Percentiles rank a stretch among this genome's conserved stretches.
Evolutionary conservation across 2,888 invertebrate species (phyloP).

Genomic region (Sisyra nigra): DNA sequence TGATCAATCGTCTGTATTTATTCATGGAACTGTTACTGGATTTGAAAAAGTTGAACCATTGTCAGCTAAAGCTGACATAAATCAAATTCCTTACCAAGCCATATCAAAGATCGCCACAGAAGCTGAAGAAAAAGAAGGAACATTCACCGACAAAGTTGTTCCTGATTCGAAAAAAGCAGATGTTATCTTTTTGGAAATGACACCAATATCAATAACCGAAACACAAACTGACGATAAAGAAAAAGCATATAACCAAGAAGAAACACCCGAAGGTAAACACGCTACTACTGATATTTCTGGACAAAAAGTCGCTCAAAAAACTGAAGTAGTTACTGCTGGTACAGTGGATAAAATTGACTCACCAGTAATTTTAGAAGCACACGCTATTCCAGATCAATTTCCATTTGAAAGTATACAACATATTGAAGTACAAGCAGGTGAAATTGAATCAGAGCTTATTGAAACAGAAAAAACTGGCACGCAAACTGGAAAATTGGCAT

Average conservation of each 20-base stretch:
- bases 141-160: slow-evolving; percentile 28
- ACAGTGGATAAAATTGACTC: slow-evolving; percentile 20
- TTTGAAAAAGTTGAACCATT: slow-evolving; percentile 26
- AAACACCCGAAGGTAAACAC: slow-evolving; percentile 20
- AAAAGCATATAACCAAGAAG: slow-evolving; percentile 21
- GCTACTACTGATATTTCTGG: slow-evolving; percentile 23
- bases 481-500: slow-evolving; percentile 25
- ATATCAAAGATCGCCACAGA: slow-evolving; percentile 35
- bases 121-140: slow-evolving; percentile 38
- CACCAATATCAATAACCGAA: slow-evolving; percentile 27
- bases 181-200: slow-evolving; percentile 26
- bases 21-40: slow-evolving; percentile 35
- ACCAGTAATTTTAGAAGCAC: slow-evolving; percentile 20
- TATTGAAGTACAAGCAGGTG: slow-evolving; percentile 24
- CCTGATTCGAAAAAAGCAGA: slow-evolving; percentile 29
- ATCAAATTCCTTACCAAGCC: slow-evolving; percentile 35
- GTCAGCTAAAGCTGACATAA: slow-evolving; percentile 30
- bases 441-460: slow-evolving; percentile 26
- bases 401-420: slow-evolving; percentile 28
- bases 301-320: slow-evolving; percentile 30
- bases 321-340: slow-evolving; percentile 25
- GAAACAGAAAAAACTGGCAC: slow-evolving; percentile 23
- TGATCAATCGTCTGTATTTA: slow-evolving; percentile 34
- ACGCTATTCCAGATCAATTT: slow-evolving; percentile 27
- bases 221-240: slow-evolving; percentile 31